phyloP scores from a whole-genome alignment of 2,113 vertebrate genomes.

The Nycticebus coucang region DNA sequence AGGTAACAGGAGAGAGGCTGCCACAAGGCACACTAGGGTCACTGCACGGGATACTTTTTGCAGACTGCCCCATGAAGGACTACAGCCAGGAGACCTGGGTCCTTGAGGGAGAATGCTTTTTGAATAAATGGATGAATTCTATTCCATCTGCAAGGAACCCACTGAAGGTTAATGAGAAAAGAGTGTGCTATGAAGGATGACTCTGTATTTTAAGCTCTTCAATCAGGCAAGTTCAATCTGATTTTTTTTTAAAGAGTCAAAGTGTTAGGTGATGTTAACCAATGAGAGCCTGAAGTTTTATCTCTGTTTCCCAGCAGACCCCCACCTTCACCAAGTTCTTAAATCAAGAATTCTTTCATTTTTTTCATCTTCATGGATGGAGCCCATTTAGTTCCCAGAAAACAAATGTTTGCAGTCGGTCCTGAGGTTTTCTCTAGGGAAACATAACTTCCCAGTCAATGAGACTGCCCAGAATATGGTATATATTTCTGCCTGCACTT shows the following conservation, averaged over 20 bases:
- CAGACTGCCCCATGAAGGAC: background rate
- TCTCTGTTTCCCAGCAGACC: background rate
- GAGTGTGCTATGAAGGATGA: background rate
- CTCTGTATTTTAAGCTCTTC: conserved; percentile 8
- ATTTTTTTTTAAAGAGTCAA: background rate
- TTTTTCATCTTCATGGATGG: background rate
- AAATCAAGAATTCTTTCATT: background rate
- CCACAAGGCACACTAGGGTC: background rate
- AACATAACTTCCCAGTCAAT: background rate
- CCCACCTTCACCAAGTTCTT: background rate
- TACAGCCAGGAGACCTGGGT: too few relatives aligned
- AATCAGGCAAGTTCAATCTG: background rate
- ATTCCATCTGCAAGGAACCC: background rate
- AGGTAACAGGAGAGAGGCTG: background rate
- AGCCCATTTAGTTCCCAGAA: background rate
- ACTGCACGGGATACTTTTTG: background rate
- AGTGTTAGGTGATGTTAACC: background rate
- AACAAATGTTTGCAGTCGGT: background rate
- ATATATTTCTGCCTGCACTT: conserved; percentile 29
- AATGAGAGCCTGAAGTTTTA: background rate
- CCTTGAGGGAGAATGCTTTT: background rate
- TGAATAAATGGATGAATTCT: background rate
- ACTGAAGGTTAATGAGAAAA: background rate
- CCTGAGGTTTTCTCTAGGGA: conserved; percentile 14
- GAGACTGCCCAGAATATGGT: background rate